Base-by-base conservation (phyloP, 2,888 invertebrate genomes). In the Clusia tigrina region DNA sequence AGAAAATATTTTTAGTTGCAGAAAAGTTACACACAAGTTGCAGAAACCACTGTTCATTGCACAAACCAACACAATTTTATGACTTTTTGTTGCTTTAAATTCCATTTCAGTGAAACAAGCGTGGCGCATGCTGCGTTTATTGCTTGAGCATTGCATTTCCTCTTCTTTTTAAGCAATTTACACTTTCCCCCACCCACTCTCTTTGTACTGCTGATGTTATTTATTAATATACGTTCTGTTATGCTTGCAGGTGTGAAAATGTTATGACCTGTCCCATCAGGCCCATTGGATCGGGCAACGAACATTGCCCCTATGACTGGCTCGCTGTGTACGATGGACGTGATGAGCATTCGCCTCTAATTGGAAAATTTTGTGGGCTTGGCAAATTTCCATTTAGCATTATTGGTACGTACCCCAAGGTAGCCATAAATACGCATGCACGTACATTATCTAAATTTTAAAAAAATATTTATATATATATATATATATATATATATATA, bases 211-310 rank as follows among this genome's bases (percentile, higher is more conserved):
- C 12, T 32, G 32, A 32, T 32, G 12, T 32, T 12, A 32, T 9
- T 32, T 9, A 32, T 32, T 32, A 12, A 32, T 32, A 32, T 12
- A 32, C 12, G 32, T 32, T 32, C 12, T 9, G 5, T 5, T 32
- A 32, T 32, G 5, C 12, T 5, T 32, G 5, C 73, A 84, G 95
- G 60, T 95, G 95, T 80, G 95, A 96, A 84, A 95, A 95, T 82
- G 93, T 95, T 73, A 95, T 96, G 92, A 94, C 95, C 0, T 96
- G 95, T 78, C 95, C 95, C 23, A 95, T 95, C 90, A 87, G 95
- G 69, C 94, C 94, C 10, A 94, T 95, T 68, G 93, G 93, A 12
- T 93, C 94, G 60, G 94, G 92, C 38, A 89, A 91, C 68, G 91
- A 93, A 75, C 92, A 94, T 78, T 95, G 95, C 77, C 95, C 95